Conservation (phyloP, 2,888 invertebrate species). For the Tryphoninae sp. region DNA sequence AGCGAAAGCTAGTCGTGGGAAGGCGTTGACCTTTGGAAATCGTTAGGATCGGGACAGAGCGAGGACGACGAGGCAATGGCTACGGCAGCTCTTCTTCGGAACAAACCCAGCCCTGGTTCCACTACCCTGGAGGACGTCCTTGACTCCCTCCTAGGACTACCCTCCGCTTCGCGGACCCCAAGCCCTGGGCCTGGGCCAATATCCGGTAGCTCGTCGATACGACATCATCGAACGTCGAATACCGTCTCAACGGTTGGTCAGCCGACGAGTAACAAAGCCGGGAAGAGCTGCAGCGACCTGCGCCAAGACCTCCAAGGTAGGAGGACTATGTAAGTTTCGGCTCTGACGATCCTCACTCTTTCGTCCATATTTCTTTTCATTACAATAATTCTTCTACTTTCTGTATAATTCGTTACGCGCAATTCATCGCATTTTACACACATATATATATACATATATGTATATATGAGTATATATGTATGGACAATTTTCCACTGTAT, state of each 20-base stretch:
- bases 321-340: conserved; percentile 90
- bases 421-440: background rate
- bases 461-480: conserved; percentile 19
- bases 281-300: conserved; percentile 80
- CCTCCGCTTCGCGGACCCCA: conserved; percentile 89
- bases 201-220: conserved; percentile 74
- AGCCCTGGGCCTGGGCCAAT: conserved; percentile 84
- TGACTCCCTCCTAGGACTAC: conserved; percentile 94
- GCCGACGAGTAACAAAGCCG: conserved; percentile 75
- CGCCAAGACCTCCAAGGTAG: conserved; percentile 85
- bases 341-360: conserved; percentile 79
- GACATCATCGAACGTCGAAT: conserved; percentile 73
- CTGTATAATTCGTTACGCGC: conserved; percentile 1
- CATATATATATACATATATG: background rate
- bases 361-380: conserved; percentile 54
- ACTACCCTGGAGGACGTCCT: conserved; percentile 96
- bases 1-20: conserved; percentile 54
- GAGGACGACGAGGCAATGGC: conserved; percentile 79
- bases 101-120: conserved; percentile 85
- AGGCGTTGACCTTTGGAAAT: conserved; percentile 67
- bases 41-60: conserved; percentile 78
- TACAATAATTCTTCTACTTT: conserved; percentile 2
- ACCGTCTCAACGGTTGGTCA: conserved; percentile 62
- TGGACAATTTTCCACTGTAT: conserved; percentile 46
- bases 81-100: conserved; percentile 79